A percentile compares a stretch with the other conserved stretches of the same genome.
Evolutionary conservation across 2,888 invertebrate species (phyloP).

Genomic region (Macrosiphum euphorbiae): DNA sequence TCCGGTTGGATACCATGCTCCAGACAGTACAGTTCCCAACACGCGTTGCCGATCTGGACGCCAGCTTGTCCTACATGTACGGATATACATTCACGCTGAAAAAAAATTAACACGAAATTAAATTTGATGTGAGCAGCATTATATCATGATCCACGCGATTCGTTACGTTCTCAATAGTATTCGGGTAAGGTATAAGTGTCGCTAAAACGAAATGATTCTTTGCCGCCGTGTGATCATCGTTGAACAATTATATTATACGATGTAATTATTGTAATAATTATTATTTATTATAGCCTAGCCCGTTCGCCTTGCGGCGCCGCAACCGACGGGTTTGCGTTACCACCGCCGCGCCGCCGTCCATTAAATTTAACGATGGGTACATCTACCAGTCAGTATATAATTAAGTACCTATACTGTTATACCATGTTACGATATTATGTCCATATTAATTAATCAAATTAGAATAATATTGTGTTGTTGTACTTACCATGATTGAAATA

Average conservation of each 20-base stretch:
- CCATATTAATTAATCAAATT: neutral
- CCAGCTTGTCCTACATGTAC: conserved; percentile 72
- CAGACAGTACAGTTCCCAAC: conserved; percentile 70
- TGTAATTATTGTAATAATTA: neutral
- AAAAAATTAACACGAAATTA: neutral
- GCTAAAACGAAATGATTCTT: neutral
- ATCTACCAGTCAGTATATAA: conserved; percentile 67
- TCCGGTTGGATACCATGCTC: conserved; percentile 72
- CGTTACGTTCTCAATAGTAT: neutral
- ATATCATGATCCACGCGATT: neutral
- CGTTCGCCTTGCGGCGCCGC: neutral
- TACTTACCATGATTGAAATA: conserved; percentile 18
- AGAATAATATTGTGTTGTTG: neutral
- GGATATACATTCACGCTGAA: conserved; percentile 70
- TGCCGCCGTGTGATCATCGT: neutral
- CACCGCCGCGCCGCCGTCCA: neutral
- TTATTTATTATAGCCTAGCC: neutral
- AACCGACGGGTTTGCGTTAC: neutral
- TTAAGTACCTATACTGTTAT: neutral
- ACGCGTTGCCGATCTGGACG: conserved; percentile 70
- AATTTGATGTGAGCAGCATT: neutral
- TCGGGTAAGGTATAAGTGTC: neutral
- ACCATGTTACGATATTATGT: neutral
- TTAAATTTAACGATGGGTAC: neutral
- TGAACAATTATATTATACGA: neutral